A percentile compares a stretch with the other conserved stretches of the same genome.
Conservation (phyloP, 2,888 invertebrate genomes). For the Apotomis capreana region DNA sequence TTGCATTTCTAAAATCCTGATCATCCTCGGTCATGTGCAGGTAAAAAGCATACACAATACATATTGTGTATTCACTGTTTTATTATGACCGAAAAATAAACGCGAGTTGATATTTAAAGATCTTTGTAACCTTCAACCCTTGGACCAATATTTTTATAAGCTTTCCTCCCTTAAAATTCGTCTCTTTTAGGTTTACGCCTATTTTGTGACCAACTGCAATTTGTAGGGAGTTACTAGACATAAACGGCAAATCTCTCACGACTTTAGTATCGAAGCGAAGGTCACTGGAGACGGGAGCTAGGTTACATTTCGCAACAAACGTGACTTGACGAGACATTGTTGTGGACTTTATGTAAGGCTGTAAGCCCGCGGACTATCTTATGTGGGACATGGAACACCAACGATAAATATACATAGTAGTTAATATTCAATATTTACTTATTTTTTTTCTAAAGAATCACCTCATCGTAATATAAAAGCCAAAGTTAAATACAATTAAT, state of each 20-base stretch:
- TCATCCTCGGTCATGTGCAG: too few relatives aligned
- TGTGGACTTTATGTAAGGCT: not conserved
- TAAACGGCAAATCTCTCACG: constrained; percentile 33
- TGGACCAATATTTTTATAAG: constrained; percentile 9
- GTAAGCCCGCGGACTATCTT: constrained; percentile 1
- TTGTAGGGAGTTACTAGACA: constrained; percentile 6
- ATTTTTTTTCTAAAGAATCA: too few relatives aligned
- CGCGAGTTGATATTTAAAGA: not conserved
- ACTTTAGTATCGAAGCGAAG: constrained; percentile 29
- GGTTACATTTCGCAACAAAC: constrained; percentile 38
- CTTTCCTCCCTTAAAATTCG: constrained; percentile 17
- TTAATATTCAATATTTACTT: not conserved
- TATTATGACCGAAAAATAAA: not conserved
- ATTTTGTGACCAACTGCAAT: constrained; percentile 1
- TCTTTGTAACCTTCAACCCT: not conserved
- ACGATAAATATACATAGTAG: not conserved
- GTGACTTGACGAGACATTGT: constrained; percentile 30
- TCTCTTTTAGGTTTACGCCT: not conserved
- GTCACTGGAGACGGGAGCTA: constrained; percentile 31
- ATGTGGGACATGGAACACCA: not conserved
- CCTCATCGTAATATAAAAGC: too few relatives aligned
- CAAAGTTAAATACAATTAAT: too few relatives aligned
- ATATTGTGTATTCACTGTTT: too few relatives aligned
- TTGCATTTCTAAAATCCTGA: too few relatives aligned
- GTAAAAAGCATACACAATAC: too few relatives aligned